Conservation (phyloP, 37 sponge, comb jelly and placozoan species). For the Geodia barretti region DNA sequence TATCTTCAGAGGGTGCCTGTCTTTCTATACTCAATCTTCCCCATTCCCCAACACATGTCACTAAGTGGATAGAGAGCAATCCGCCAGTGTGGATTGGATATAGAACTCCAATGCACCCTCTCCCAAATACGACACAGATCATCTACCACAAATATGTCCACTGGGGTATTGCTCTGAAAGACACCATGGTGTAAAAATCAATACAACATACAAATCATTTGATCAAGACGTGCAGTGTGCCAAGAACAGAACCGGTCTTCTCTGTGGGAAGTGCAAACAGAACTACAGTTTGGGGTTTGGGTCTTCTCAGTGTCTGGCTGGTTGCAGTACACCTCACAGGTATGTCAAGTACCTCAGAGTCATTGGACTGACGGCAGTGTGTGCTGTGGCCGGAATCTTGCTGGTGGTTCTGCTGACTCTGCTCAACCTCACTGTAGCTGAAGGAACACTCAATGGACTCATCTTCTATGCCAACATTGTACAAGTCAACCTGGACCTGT, state of each 20-base stretch:
- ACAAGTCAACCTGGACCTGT: conserved; percentile 3
- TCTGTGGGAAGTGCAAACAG: conserved; percentile 6
- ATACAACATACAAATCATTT: not conserved
- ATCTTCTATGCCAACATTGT: conserved; percentile 37
- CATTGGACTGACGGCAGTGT: conserved; percentile 10
- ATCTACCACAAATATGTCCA: not conserved
- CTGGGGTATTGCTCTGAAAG: not conserved
- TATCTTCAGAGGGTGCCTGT: not conserved
- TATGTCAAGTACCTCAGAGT: not conserved
- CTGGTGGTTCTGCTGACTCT: conserved; percentile 21
- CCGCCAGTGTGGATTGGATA: not conserved
- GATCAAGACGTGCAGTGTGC: conserved; percentile 2
- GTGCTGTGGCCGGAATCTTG: conserved; percentile 22
- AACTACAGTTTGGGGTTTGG: not conserved
- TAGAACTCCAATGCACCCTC: too few relatives aligned
- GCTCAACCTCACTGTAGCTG: conserved; percentile 20
- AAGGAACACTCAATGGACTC: conserved; percentile 36
- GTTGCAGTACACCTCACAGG: not conserved
- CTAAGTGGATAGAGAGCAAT: not conserved
- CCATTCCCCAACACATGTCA: too few relatives aligned
- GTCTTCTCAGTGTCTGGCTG: not conserved
- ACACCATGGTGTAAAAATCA: not conserved
- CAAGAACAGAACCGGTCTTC: not conserved
- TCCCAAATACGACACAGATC: too few relatives aligned
- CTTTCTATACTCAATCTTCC: not conserved